Percentiles rank a stretch among this genome's conserved stretches.
These are phyloP conservation scores for Dipodomys stephensi DNA, from an alignment of 2,113 vertebrate species.

Conservation along the genomic window DNA sequence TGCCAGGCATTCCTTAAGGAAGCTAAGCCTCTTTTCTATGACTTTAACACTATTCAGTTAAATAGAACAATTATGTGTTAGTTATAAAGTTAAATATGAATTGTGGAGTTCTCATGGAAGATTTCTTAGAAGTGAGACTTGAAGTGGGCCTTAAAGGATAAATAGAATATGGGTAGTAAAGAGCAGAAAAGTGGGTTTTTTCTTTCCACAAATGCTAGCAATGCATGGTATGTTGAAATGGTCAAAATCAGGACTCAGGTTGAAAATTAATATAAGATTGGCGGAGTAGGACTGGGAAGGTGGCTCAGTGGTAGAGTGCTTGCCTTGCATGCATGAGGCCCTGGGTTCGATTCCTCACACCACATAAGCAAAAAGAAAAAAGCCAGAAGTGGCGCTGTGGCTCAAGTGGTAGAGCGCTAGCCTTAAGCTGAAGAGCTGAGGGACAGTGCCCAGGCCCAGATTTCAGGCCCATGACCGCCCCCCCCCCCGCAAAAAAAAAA, in stretches of 20 bases:
- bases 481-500: neutral
- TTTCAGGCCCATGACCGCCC: too few relatives aligned
- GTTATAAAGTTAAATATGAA: neutral
- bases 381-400: too few relatives aligned
- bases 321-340: too few relatives aligned
- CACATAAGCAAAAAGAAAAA: too few relatives aligned
- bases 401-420: too few relatives aligned
- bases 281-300: too few relatives aligned
- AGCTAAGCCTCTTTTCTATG: neutral
- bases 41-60: neutral
- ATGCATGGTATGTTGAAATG: neutral
- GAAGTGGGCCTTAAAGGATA: neutral
- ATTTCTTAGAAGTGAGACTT: slow-evolving; percentile 7
- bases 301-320: too few relatives aligned
- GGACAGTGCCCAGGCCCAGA: too few relatives aligned
- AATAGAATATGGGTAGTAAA: neutral
- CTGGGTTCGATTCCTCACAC: too few relatives aligned
- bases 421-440: too few relatives aligned
- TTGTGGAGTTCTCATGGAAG: neutral
- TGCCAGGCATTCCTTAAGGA: slow-evolving; percentile 1
- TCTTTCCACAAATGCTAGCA: neutral
- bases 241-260: neutral
- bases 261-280: neutral
- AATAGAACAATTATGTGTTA: neutral
- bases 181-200: neutral